Evolutionary conservation across 2,113 vertebrate species (phyloP).

Genomic region (Melanerpes formicivorus): DNA sequence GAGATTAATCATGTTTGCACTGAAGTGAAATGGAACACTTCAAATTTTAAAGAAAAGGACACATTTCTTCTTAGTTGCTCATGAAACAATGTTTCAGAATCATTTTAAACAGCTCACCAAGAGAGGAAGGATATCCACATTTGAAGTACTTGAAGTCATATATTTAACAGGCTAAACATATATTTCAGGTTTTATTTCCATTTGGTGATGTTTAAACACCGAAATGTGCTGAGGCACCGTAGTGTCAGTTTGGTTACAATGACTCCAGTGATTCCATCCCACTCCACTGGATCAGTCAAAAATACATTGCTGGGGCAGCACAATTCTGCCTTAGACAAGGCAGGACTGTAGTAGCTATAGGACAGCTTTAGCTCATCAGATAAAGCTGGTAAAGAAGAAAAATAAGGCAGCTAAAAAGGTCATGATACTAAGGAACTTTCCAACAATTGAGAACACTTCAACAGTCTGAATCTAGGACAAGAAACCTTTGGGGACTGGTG

Average conservation of each 20-base stretch:
- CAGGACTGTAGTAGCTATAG: neutral
- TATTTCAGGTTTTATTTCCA: neutral
- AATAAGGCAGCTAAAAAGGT: neutral
- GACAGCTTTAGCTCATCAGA: neutral
- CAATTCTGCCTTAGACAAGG: neutral
- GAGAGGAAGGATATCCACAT: neutral
- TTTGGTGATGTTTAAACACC: neutral
- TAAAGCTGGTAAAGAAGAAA: neutral
- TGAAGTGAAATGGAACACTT: neutral
- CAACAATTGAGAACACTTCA: neutral
- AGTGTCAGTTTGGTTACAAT: neutral
- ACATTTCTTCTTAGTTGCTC: neutral
- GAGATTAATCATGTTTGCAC: neutral
- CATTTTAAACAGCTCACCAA: neutral
- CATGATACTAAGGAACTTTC: neutral
- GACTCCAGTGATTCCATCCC: neutral
- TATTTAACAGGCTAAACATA: neutral
- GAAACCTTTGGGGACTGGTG: neutral
- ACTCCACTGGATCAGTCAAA: neutral
- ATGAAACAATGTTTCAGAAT: neutral
- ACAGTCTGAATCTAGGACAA: neutral
- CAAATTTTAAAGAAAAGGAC: neutral
- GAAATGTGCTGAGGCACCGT: neutral
- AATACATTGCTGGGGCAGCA: neutral
- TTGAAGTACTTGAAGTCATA: neutral